phyloP scores from a whole-genome alignment of 2,113 vertebrate genomes.

The Psilopsiagon aymara region DNA sequence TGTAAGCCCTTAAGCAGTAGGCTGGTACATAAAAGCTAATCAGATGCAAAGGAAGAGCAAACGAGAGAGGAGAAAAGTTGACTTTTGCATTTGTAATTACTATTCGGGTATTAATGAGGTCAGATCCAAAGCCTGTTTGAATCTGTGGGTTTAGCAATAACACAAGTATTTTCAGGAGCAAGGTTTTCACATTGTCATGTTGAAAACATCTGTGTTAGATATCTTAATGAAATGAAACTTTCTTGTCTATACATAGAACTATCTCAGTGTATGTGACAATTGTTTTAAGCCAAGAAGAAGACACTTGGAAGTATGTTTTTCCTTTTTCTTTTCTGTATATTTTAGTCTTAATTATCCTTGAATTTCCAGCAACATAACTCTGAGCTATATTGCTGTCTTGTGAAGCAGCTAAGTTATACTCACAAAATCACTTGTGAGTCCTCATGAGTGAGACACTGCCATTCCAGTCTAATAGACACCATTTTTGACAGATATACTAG shows the following conservation, averaged over 20 bases:
- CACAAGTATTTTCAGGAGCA: constrained; percentile 1
- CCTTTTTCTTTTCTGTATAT: background rate
- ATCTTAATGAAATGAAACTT: constrained; percentile 12
- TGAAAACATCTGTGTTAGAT: background rate
- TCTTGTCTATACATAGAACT: background rate
- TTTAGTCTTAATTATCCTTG: constrained; percentile 2
- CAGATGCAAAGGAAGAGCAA: background rate
- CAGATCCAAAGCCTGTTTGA: constrained; percentile 1
- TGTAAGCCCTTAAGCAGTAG: background rate
- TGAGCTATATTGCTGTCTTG: background rate
- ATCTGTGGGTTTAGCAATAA: background rate
- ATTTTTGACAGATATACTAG: background rate
- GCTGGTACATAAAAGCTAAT: background rate
- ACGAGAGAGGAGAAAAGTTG: background rate
- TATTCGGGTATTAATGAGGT: constrained; percentile 43
- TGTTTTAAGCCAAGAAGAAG: background rate
- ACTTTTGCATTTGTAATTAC: constrained; percentile 34
- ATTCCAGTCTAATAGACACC: background rate
- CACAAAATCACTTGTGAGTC: background rate
- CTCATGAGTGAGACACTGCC: background rate
- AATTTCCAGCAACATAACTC: background rate
- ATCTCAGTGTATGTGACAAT: background rate
- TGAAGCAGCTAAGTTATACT: background rate
- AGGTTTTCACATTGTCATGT: background rate
- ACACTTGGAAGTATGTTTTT: background rate